Conservation (phyloP, 2,888 invertebrate genomes). For the Leptopilina myrica region DNA sequence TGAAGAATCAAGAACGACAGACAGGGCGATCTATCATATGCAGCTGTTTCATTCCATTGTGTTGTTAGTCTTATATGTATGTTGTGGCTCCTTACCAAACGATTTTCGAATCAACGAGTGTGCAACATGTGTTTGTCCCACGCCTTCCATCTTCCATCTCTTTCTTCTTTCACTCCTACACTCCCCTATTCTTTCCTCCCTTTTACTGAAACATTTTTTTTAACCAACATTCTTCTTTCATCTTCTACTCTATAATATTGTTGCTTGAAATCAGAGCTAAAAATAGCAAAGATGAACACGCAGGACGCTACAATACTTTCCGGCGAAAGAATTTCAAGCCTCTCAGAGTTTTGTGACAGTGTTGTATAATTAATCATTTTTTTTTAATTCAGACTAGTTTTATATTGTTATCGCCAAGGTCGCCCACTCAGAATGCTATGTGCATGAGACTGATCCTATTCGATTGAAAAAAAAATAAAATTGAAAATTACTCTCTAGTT, state of each 20-base stretch:
- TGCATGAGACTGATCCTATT: too few species aligned
- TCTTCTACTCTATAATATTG: slow-evolving; percentile 62
- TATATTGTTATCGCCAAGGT: too few species aligned
- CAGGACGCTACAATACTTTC: slow-evolving; percentile 63
- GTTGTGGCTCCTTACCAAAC: slow-evolving; percentile 63
- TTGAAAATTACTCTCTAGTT: too few species aligned
- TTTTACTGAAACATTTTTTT: slow-evolving; percentile 47
- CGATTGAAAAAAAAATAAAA: too few species aligned
- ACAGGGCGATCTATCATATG: slow-evolving; percentile 66
- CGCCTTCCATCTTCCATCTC: slow-evolving; percentile 51
- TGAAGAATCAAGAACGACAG: slow-evolving; percentile 51
- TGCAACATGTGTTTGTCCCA: slow-evolving; percentile 75
- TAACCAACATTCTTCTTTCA: slow-evolving; percentile 46
- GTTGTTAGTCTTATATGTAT: slow-evolving; percentile 70
- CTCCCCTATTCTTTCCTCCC: slow-evolving; percentile 51
- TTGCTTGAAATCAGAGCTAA: slow-evolving; percentile 61
- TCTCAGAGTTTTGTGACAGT: neutral
- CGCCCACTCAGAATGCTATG: too few species aligned
- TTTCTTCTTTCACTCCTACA: slow-evolving; percentile 42
- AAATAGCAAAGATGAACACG: slow-evolving; percentile 60
- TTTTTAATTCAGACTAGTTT: neutral
- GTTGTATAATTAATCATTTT: neutral
- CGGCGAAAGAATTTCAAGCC: slow-evolving; percentile 33
- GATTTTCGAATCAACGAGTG: slow-evolving; percentile 61
- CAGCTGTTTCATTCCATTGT: slow-evolving; percentile 76